Evolutionary conservation across 2,888 invertebrate species (phyloP).

Genomic region (Acrobasis suavella): DNA sequence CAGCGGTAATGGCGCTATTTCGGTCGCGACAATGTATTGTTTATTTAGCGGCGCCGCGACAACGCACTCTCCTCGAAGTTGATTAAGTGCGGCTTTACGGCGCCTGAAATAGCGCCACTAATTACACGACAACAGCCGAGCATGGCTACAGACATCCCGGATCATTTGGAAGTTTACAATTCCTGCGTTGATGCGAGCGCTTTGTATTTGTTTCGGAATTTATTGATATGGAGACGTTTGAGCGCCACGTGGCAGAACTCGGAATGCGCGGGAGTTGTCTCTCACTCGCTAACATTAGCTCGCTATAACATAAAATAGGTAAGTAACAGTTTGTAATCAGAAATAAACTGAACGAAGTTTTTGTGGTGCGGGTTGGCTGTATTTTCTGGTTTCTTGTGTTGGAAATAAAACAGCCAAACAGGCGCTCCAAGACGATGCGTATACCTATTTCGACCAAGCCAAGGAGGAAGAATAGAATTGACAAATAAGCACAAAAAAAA

Average conservation of each 20-base stretch:
- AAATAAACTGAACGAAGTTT: conserved; percentile 1
- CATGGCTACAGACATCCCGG: conserved; percentile 21
- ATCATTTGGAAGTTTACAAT: conserved; percentile 20
- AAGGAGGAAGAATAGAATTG: too few species aligned
- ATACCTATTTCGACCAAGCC: too few species aligned
- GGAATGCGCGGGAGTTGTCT: conserved; percentile 4
- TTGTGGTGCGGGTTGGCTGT: neutral
- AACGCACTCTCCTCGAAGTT: conserved; percentile 39
- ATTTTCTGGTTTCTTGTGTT: too few species aligned
- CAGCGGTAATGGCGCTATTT: conserved; percentile 69
- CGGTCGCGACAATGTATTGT: conserved; percentile 46
- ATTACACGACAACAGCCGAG: conserved; percentile 26
- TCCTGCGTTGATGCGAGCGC: conserved; percentile 26
- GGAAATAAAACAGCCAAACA: too few species aligned
- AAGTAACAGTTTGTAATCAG: neutral
- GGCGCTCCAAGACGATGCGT: too few species aligned
- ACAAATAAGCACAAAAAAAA: too few species aligned
- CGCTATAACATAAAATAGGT: conserved; percentile 1
- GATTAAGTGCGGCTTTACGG: conserved; percentile 51
- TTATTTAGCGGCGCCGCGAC: conserved; percentile 39
- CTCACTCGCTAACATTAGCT: neutral
- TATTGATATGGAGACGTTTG: conserved; percentile 10
- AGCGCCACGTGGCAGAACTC: conserved; percentile 7
- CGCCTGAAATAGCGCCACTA: conserved; percentile 25
- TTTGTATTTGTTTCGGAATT: conserved; percentile 23